Evolutionary conservation across 2,113 vertebrate species (phyloP), one percentile per base, ranked within the genome.

Genomic region (Corvus moneduloides): DNA sequence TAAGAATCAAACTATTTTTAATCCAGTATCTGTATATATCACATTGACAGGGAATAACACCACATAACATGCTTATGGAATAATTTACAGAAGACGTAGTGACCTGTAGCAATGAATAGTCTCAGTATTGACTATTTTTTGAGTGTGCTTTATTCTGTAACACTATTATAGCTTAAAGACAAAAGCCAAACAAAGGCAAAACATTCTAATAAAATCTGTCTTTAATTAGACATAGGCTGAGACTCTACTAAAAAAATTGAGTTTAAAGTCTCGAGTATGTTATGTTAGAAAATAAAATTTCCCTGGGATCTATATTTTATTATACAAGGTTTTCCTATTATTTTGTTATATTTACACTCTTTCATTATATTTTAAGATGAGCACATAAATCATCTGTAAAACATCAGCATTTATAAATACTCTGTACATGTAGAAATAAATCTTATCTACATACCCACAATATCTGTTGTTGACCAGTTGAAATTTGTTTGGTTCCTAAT

Each of bases 41-140:
- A 21, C 46, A 16, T 49, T 68, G 26, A 8, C 23, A 76, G 12
- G 4, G 20, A 87, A 90, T 52, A 26, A 39, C 9, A 71, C 5
- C 16, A 16, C 13, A 37, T 37, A 37, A 37, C 37, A 82, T 41
- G 3, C 5, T 59, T 63, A 55, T n/a, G 41, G 17, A 91, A 15
- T 33, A 6, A 52, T 76, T 83, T 91, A 62, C 10, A 75, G 35
- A 84, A 58, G 15, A 56, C 35, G 2, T 27, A 72, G 20, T 30
- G 55, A 69, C 20, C 14, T 76, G 16, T 27, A 64, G 6, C 28
- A 79, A 52, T 32, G 21, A 59, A 37, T 49, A 83, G 5, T 68
- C 26, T 16, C 26, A 68, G 1, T 48, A 49, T 17, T 0, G 0
- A 17, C 9, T 37, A 13, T 23, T 66, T 78, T 74, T 62, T 62